These are phyloP conservation scores for Columba janthina DNA, from an alignment of 2,113 vertebrate species.

Conservation along the genomic window DNA sequence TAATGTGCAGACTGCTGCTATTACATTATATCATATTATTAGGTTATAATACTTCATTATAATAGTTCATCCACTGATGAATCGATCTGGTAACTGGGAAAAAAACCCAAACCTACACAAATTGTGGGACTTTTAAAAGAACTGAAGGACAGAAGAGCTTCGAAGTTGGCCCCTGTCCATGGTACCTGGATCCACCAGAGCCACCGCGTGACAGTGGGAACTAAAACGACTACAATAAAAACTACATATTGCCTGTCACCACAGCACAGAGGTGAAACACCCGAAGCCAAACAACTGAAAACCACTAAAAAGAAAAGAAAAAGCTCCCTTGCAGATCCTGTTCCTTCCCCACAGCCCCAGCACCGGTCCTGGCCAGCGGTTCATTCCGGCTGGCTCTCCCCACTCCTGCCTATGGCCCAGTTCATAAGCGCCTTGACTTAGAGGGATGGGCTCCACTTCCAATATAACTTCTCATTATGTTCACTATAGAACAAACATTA, in stretches of 20 bases:
- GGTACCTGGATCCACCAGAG: neutral
- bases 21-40: too few relatives aligned
- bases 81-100: neutral
- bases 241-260: neutral
- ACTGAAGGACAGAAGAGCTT: neutral
- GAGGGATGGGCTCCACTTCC: neutral
- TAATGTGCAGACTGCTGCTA: neutral
- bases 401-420: accelerated
- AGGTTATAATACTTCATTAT: too few relatives aligned
- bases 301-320: neutral
- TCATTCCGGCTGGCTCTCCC: neutral
- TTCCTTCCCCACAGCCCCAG: neutral
- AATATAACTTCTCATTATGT: neutral
- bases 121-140: neutral
- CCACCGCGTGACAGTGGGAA: accelerated
- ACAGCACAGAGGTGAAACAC: neutral
- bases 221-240: too few relatives aligned
- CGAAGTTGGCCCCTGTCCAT: neutral
- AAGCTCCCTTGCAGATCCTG: neutral
- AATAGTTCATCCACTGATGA: neutral
- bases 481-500: neutral
- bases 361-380: accelerated
- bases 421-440: neutral
- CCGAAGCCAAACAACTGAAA: neutral
- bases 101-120: neutral